phyloP scores from a whole-genome alignment of 2,888 invertebrate genomes.

The Clepsis dumicolana region DNA sequence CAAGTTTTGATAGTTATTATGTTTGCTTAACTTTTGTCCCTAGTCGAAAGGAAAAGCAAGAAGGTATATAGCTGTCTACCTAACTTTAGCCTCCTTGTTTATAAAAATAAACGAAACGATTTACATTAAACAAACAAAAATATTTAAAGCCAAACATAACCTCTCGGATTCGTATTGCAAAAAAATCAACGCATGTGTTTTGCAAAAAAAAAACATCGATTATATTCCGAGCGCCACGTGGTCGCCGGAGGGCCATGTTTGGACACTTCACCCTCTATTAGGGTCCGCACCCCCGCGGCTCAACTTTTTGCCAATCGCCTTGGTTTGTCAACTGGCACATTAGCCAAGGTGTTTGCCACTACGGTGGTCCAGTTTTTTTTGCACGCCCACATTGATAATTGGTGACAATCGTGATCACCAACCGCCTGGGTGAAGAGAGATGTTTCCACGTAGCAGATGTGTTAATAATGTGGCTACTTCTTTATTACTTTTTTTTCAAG shows the following conservation, averaged over 20 bases:
- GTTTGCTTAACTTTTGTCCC: no score
- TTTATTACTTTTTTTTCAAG: not conserved
- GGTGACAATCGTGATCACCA: constrained; percentile 82
- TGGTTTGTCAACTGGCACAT: constrained; percentile 82
- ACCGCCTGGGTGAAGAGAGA: constrained; percentile 77
- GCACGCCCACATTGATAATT: constrained; percentile 73
- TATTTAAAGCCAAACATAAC: not conserved
- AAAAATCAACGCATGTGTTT: constrained; percentile 35
- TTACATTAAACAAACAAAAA: constrained; percentile 1
- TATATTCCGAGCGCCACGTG: constrained; percentile 56
- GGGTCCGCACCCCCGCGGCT: constrained; percentile 74
- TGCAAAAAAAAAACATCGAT: constrained; percentile 37
- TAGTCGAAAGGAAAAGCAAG: no score
- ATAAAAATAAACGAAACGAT: not conserved
- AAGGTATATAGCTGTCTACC: no score
- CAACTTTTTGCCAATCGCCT: constrained; percentile 66
- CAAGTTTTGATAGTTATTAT: no score
- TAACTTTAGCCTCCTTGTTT: no score
- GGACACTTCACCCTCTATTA: constrained; percentile 71
- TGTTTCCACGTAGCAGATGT: constrained; percentile 77
- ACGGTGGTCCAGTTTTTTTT: constrained; percentile 80
- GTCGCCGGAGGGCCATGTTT: constrained; percentile 74
- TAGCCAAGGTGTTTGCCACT: constrained; percentile 79
- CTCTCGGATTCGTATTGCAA: constrained; percentile 11
- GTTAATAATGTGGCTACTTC: constrained; percentile 29